Evolutionary conservation across 2,888 invertebrate species (phyloP).

Genomic region (Hipparchia sbordonii): DNA sequence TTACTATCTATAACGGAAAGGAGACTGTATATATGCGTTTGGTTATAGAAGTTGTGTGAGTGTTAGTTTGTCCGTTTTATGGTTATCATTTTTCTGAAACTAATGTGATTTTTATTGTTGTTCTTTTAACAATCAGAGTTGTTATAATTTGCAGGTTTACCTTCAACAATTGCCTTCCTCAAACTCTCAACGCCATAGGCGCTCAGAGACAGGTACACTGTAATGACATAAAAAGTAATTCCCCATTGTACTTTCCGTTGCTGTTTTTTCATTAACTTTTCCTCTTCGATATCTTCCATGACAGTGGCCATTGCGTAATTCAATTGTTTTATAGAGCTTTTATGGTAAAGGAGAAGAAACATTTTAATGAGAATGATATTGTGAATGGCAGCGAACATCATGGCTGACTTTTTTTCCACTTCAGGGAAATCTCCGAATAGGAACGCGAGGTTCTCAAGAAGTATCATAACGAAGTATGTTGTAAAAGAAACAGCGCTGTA

Average conservation of each 20-base stretch:
- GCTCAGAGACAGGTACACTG: slow-evolving; percentile 65
- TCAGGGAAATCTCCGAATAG: slow-evolving; percentile 64
- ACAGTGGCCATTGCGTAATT: slow-evolving; percentile 66
- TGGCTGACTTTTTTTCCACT: slow-evolving; percentile 71
- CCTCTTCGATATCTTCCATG: slow-evolving; percentile 61
- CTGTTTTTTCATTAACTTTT: slow-evolving; percentile 61
- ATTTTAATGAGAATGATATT: slow-evolving; percentile 70
- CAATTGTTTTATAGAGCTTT: slow-evolving; percentile 65
- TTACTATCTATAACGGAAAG: too few relatives aligned
- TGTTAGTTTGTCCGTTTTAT: too few relatives aligned
- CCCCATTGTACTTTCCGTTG: slow-evolving; percentile 63
- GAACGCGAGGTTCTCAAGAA: slow-evolving; percentile 71
- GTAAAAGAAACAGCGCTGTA: slow-evolving; percentile 61
- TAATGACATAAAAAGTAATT: slow-evolving; percentile 59
- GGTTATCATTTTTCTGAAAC: too few relatives aligned
- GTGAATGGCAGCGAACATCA: slow-evolving; percentile 73
- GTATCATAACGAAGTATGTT: slow-evolving; percentile 66
- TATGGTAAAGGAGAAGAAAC: slow-evolving; percentile 65
- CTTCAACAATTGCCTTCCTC: slow-evolving; percentile 60
- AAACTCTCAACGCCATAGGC: slow-evolving; percentile 69
- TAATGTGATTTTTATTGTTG: too few relatives aligned
- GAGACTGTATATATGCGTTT: too few relatives aligned
- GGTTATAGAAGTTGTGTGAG: too few relatives aligned
- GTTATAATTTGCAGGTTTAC: slow-evolving; percentile 42
- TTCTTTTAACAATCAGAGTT: neutral